Conservation (phyloP, 1,140 invertebrate species). For the Drosophila sproati region DNA sequence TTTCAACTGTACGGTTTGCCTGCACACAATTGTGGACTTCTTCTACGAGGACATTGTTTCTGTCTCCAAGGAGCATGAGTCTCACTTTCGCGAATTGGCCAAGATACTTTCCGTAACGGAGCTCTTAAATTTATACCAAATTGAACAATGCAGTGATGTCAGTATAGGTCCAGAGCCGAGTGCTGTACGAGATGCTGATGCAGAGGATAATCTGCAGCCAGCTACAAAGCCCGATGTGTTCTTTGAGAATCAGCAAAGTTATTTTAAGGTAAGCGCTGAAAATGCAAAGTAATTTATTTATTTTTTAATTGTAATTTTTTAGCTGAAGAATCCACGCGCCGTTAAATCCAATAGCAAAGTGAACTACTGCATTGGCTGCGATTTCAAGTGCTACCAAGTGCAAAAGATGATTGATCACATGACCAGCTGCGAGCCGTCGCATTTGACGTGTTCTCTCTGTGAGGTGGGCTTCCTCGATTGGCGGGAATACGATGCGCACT, state of each 20-base stretch:
- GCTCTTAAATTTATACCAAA: constrained; percentile 69
- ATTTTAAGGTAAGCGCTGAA: constrained; percentile 67
- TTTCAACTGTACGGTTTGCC: constrained; percentile 68
- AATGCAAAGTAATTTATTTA: neutral
- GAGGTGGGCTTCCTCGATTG: constrained; percentile 84
- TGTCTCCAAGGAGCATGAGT: constrained; percentile 74
- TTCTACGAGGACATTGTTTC: constrained; percentile 81
- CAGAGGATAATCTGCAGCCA: constrained; percentile 23
- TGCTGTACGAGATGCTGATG: constrained; percentile 10
- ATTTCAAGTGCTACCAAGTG: constrained; percentile 84
- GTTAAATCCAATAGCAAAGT: constrained; percentile 78
- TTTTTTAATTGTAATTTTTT: neutral
- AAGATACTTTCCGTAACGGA: constrained; percentile 74
- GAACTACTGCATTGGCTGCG: constrained; percentile 83
- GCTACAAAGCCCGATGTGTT: constrained; percentile 56
- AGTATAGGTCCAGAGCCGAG: constrained; percentile 24
- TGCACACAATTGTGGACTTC: constrained; percentile 79
- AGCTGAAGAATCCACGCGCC: constrained; percentile 70
- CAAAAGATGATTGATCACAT: constrained; percentile 84
- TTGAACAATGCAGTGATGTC: constrained; percentile 46
- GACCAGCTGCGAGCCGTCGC: constrained; percentile 85
- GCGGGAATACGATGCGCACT: constrained; percentile 85
- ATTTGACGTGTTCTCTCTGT: constrained; percentile 86
- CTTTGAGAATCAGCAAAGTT: constrained; percentile 72
- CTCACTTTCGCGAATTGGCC: constrained; percentile 71